phyloP scores from a whole-genome alignment of 2,888 invertebrate species.

The Apamea anceps region DNA sequence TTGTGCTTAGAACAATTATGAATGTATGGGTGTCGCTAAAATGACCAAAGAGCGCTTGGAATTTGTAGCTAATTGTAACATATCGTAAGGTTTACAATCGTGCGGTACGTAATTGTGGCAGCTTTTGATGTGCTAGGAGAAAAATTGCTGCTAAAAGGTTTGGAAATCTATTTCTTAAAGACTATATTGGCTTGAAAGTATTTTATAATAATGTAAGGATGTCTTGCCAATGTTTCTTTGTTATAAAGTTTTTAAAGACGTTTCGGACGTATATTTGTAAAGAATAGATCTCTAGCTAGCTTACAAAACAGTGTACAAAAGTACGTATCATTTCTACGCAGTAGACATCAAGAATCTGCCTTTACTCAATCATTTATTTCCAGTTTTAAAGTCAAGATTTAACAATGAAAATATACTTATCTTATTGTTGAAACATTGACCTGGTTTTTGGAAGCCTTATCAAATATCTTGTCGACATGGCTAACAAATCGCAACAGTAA shows the following conservation, averaged over 20 bases:
- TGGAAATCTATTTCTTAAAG: background rate
- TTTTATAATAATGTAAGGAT: background rate
- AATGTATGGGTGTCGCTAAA: slow-evolving; percentile 68
- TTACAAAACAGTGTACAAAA: background rate
- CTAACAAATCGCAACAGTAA: background rate
- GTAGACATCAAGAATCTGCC: background rate
- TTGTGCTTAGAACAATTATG: slow-evolving; percentile 70
- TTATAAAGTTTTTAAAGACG: background rate
- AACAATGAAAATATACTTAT: background rate
- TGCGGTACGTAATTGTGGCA: slow-evolving; percentile 53
- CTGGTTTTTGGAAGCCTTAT: slow-evolving; percentile 5
- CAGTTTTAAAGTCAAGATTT: background rate
- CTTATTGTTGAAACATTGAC: background rate
- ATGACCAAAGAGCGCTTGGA: slow-evolving; percentile 84
- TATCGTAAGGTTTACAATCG: slow-evolving; percentile 72
- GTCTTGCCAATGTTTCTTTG: slow-evolving; percentile 21
- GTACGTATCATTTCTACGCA: background rate
- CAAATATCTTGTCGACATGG: background rate
- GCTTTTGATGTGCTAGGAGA: slow-evolving; percentile 43
- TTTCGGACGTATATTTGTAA: slow-evolving; percentile 7
- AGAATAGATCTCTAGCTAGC: background rate
- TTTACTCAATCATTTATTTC: background rate
- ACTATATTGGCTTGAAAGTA: slow-evolving; percentile 26
- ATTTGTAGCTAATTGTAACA: slow-evolving; percentile 75
- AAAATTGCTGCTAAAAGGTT: slow-evolving; percentile 1